Base-by-base conservation (phyloP, 2,113 vertebrate species). In the Antennarius striatus region DNA sequence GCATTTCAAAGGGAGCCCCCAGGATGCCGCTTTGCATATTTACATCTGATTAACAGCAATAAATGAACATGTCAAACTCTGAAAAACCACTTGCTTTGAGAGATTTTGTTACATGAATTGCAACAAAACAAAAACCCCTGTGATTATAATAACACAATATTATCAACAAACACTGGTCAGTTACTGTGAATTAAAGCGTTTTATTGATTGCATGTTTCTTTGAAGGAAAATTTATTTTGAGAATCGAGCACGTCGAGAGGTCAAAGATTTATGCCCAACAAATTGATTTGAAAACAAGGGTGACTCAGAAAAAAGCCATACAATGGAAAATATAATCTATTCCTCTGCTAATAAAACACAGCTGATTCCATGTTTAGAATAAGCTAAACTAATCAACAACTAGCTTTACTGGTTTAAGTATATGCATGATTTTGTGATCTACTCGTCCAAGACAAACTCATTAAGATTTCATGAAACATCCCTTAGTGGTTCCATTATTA, bases 31-130 rank as follows among this genome's bases (percentile, higher is more conserved):
- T 87, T 87, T 93, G 91, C 91, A 93, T 92, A 92, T 92, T 91
- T 92, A 89, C 89, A 92, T 92, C 88, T 91, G 88, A 92, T 93
- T 92, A 92, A 84, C 88, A 86, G 90, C 88, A 90, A 91, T 91
- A 91, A 92, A 92, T 91, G 84, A 93, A 90, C 74, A 89, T 82
- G 86, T 91, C 90, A 92, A 86, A 91, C 88, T 88, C 81, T 70
- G 65, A 73, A 87, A 88, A 83, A 73, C 46, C 60, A 56, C 74
- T 82, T 88, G 84, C 81, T 84, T 22, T 48, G 49, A 73, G 64
- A 50, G 55, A 73, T 67, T 85, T 56, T 47, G 57, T 57, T 49
- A 12, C 50, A 50, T 53, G 10, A 49, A 9, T 62, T 63, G 48
- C 43, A 61, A 74, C 11, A 10, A 5, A 46, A 63, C 57, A 68